These are phyloP conservation scores for Nomia melanderi DNA, from an alignment of 1,140 invertebrate genomes.

Conservation along the genomic window DNA sequence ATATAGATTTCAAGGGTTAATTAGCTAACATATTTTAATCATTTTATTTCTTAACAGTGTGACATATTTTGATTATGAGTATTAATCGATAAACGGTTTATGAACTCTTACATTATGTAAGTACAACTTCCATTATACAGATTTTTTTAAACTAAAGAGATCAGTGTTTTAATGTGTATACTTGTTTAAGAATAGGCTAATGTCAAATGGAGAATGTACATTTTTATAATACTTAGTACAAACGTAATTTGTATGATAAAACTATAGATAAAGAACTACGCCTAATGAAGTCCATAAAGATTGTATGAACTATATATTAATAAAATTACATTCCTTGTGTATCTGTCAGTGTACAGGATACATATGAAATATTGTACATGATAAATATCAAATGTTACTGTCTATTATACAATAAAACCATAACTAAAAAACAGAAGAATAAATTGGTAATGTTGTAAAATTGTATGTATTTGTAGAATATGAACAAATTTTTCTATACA, in stretches of 20 bases:
- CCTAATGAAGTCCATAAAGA: neutral
- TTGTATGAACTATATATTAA: slow-evolving; percentile 23
- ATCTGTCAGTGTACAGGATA: slow-evolving; percentile 32
- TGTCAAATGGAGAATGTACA: neutral
- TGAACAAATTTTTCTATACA: neutral
- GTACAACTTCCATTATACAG: neutral
- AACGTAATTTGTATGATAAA: slow-evolving; percentile 35
- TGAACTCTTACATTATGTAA: neutral
- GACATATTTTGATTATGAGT: neutral
- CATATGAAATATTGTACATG: slow-evolving; percentile 16
- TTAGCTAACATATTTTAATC: neutral
- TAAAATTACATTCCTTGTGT: slow-evolving; percentile 23
- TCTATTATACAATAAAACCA: slow-evolving; percentile 9
- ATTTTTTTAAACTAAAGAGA: neutral
- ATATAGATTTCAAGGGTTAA: neutral
- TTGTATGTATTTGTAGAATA: slow-evolving; percentile 1
- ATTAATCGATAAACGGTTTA: slow-evolving; percentile 27
- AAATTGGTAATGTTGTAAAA: slow-evolving; percentile 17
- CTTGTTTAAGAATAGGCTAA: neutral
- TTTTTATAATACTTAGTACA: slow-evolving; percentile 24
- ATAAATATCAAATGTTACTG: slow-evolving; percentile 16
- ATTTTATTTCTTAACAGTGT: neutral
- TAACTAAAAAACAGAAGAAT: slow-evolving; percentile 25
- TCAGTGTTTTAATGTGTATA: slow-evolving; percentile 2
- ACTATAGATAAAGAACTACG: neutral